These are phyloP conservation scores for Poecile atricapillus DNA, from an alignment of 2,113 vertebrate genomes.

Conservation along the genomic window DNA sequence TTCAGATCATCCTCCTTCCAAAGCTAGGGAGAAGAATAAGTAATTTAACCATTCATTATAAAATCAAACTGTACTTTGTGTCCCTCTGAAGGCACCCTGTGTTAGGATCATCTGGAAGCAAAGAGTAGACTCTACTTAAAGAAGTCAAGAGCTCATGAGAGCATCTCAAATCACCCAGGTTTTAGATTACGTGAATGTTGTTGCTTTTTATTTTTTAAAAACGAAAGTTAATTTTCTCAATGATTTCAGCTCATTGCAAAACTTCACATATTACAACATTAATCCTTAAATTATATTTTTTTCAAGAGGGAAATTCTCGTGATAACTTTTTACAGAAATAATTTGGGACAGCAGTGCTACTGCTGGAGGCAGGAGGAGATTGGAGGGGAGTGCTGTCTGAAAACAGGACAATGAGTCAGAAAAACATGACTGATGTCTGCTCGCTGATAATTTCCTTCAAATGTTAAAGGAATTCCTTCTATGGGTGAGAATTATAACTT, in stretches of 20 bases:
- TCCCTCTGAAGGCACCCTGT: background rate
- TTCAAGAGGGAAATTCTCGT: background rate
- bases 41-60: background rate
- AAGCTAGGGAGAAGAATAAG: background rate
- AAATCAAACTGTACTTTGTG: background rate
- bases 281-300: background rate
- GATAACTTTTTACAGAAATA: background rate
- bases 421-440: background rate
- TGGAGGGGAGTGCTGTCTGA: background rate
- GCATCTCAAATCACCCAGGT: background rate
- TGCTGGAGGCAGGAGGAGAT: background rate
- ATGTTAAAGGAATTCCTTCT: background rate
- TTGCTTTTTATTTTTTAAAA: background rate
- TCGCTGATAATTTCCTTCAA: background rate
- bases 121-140: background rate
- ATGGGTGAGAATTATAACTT: background rate
- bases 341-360: background rate
- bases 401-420: constrained; percentile 31
- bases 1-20: background rate
- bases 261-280: background rate
- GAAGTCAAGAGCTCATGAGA: background rate
- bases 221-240: background rate
- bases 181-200: background rate
- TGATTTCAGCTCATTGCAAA: background rate
- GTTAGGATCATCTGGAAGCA: background rate